Evolutionary conservation across 2,797 vertebrate genomes (phyloP), one percentile per base, ranked within the genome.

Genomic region (Aphelocoma californica): DNA sequence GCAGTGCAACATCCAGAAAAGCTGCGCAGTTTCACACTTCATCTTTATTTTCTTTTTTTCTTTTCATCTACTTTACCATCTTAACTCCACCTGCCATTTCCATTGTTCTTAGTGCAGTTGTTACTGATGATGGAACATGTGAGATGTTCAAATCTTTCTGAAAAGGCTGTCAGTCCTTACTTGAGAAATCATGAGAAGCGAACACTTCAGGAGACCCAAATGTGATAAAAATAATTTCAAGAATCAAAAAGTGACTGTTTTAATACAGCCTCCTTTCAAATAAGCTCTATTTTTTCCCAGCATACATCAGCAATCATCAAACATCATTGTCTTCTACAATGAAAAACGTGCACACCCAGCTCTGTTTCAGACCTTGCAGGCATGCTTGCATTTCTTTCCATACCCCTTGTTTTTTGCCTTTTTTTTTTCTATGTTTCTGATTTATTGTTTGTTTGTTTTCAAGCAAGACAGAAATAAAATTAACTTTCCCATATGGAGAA

Each of bases 401-500:
- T 81, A 54, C 3, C 28, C 38, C 31, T 81, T 62, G 74, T 8
- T 93, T 90, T 86, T 69, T 87, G 53, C 6, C 4, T 28, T 60
- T 45, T 83, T 36, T 65, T 60, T 66, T 81, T 62, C 29, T 24
- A 38, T 51, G 36, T 71, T 89, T 84, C 64, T 91, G 87, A 94
- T 89, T 92, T 96, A 87, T 82, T 93, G 75, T 86, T 96, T 96
- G 84, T 95, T 96, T 96, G 95, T 96, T 95, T 97, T 91, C 91
- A 94, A 88, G 88, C 70, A 95, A 95, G 85, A 83, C 20, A 84
- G 92, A 96, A 96, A 91, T 71, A 88, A 93, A 95, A 93, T 95
- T 83, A 96, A 95, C 90, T 93, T 95, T 94, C 64, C 94, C 94
- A 96, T 95, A 95, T 95, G 90, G 96, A 94, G 94, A 96, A 95